Evolutionary conservation across 1,140 invertebrate genomes (phyloP).

Genomic region (Danaus plexippus): DNA sequence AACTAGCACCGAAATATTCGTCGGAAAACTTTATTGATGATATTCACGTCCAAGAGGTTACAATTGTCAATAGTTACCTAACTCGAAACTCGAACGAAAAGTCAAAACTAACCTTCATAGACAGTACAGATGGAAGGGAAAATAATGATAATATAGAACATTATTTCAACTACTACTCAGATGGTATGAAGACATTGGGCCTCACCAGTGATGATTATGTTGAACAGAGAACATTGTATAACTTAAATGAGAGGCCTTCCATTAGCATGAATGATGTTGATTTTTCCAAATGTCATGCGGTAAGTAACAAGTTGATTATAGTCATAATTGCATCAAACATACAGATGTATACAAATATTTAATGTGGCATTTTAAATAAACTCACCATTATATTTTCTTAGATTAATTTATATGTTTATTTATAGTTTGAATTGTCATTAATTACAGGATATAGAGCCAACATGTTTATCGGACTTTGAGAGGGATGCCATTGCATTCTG

Average conservation of each 20-base stretch:
- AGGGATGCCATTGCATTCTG: conserved; percentile 51
- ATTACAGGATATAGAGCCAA: conserved; percentile 51
- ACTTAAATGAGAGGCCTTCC: conserved; percentile 34
- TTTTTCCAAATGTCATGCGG: conserved; percentile 51
- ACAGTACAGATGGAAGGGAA: conserved; percentile 20
- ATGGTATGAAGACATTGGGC: conserved; percentile 37
- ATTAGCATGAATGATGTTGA: conserved; percentile 54
- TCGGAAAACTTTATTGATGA: conserved; percentile 43
- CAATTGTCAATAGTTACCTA: conserved; percentile 21
- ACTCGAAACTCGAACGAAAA: conserved; percentile 20
- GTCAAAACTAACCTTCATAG: conserved; percentile 21
- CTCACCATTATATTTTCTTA: too few relatives aligned
- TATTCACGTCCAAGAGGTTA: conserved; percentile 39
- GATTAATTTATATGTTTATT: too few relatives aligned
- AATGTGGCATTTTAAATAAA: background rate
- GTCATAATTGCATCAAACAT: conserved; percentile 3
- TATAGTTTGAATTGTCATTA: too few relatives aligned
- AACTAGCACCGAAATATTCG: conserved; percentile 36
- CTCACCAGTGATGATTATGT: conserved; percentile 60
- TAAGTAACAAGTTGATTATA: conserved; percentile 26
- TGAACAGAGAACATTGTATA: conserved; percentile 32
- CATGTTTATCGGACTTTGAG: conserved; percentile 57
- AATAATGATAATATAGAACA: conserved; percentile 23
- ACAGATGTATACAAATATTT: conserved; percentile 1
- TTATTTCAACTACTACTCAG: conserved; percentile 22